Evolutionary conservation across 1,140 invertebrate genomes (phyloP).

Genomic region (Brachionus calyciflorus): DNA sequence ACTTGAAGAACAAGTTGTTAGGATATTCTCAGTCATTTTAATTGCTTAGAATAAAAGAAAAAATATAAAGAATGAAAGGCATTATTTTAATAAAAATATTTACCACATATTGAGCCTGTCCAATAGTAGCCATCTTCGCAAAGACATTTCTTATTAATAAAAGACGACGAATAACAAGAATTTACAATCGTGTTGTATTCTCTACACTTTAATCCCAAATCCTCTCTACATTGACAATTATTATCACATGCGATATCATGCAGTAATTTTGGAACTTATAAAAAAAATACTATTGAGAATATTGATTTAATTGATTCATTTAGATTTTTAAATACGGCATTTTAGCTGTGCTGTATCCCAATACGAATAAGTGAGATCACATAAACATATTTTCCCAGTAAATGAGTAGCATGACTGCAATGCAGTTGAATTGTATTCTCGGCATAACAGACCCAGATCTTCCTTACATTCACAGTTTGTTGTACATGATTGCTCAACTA

Average conservation of each 20-base stretch:
- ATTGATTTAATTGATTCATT: too few species aligned
- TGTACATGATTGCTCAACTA: background rate
- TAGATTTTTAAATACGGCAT: too few species aligned
- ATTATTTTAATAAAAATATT: background rate
- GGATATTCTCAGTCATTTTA: background rate
- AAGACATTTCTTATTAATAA: background rate
- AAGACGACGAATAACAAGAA: background rate
- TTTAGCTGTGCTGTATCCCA: too few species aligned
- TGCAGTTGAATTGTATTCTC: background rate
- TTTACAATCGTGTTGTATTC: background rate
- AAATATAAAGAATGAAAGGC: background rate
- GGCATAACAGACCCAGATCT: background rate
- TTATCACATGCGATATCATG: background rate
- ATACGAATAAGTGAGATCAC: too few species aligned
- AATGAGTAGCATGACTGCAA: too few species aligned
- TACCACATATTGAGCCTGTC: background rate
- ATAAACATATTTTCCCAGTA: too few species aligned
- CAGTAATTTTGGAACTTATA: background rate
- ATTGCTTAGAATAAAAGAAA: background rate
- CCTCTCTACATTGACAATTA: conserved; percentile 2
- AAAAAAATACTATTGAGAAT: too few species aligned
- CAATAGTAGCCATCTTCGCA: background rate
- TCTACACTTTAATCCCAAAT: background rate
- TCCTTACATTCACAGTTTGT: background rate
- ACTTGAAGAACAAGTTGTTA: background rate